Conservation (phyloP, 1,140 invertebrate species). For the Drosophila lowei region DNA sequence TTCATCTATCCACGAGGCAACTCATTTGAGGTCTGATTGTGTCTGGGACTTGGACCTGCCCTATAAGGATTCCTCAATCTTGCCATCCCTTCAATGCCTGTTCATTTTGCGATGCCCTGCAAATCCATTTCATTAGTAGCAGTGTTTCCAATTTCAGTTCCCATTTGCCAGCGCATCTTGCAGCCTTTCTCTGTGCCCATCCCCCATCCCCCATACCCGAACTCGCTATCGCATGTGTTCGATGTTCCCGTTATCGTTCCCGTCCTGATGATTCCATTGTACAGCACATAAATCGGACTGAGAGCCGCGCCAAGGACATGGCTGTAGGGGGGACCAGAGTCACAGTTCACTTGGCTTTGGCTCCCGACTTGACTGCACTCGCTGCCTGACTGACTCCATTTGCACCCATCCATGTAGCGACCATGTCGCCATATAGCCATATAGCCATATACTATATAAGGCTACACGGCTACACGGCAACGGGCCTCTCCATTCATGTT, state of each 20-base stretch:
- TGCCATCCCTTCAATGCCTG: conserved; percentile 3
- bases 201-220: too few relatives aligned
- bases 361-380: conserved; percentile 41
- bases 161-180: not conserved
- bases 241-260: too few relatives aligned
- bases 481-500: conserved; percentile 30
- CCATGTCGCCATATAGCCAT: conserved; percentile 28
- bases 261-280: conserved; percentile 25
- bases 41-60: too few relatives aligned
- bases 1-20: too few relatives aligned
- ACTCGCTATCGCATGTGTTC: too few relatives aligned
- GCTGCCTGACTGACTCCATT: conserved; percentile 42
- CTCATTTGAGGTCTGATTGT: too few relatives aligned
- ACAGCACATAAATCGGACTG: conserved; percentile 20
- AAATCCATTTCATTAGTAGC: conserved; percentile 37
- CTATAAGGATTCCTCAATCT: not conserved
- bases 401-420: conserved; percentile 1
- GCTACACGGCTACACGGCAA: not conserved
- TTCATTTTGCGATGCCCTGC: conserved; percentile 1
- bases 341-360: conserved; percentile 49
- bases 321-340: conserved; percentile 11
- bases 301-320: conserved; percentile 26
- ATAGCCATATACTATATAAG: conserved; percentile 7
- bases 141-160: conserved; percentile 2
- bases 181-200: too few relatives aligned